Evolutionary conservation across 37 sponge, comb jelly and placozoan species (phyloP).

Genomic region (Halichondria panicea): DNA sequence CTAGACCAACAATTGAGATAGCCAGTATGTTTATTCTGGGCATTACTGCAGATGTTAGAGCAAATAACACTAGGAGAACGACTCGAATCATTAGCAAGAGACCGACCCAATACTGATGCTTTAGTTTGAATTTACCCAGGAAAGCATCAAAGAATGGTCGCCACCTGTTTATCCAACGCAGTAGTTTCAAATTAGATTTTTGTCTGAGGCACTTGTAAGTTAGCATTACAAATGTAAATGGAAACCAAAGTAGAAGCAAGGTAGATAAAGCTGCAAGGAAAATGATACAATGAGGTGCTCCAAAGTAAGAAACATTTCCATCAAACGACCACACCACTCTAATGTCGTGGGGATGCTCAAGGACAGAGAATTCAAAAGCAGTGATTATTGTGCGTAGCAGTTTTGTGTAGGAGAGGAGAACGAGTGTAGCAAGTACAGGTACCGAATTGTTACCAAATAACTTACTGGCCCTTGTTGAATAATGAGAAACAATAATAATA

Average conservation of each 20-base stretch:
- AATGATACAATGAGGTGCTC: neutral
- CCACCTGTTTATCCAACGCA: neutral
- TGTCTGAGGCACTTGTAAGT: conserved; percentile 14
- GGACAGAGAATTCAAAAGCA: conserved; percentile 4
- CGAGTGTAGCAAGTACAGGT: conserved; percentile 16
- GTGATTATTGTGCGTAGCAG: conserved; percentile 18
- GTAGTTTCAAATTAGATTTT: neutral
- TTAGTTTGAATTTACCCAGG: conserved; percentile 15
- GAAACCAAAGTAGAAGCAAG: neutral
- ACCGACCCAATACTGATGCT: conserved; percentile 29
- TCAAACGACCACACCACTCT: conserved; percentile 8
- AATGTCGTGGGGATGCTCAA: neutral
- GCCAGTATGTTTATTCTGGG: neutral
- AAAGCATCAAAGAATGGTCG: conserved; percentile 32
- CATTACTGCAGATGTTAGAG: neutral
- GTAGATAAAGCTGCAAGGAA: neutral
- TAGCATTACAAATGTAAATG: conserved; percentile 22
- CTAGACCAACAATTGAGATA: neutral
- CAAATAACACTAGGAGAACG: neutral
- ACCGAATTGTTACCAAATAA: conserved; percentile 8
- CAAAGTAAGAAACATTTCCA: conserved; percentile 14
- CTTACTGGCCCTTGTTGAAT: neutral
- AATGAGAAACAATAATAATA: neutral
- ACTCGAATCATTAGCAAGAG: conserved; percentile 17
- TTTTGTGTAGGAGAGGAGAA: conserved; percentile 28